Evolutionary conservation across 2,113 vertebrate species (phyloP), one percentile per base, ranked within the genome.

Genomic region (Chionomys nivalis): DNA sequence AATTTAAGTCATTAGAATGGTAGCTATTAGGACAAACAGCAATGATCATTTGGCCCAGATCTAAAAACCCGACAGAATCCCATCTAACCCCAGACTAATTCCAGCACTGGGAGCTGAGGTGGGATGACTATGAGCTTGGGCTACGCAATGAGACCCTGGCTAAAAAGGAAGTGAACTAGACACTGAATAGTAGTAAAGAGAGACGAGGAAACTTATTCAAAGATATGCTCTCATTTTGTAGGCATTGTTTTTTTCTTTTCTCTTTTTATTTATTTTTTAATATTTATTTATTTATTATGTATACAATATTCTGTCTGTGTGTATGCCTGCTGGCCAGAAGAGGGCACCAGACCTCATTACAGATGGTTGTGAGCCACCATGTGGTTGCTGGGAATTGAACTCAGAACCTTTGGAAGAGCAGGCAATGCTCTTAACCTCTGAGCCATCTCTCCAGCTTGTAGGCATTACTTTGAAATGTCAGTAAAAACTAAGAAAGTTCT

Each of bases 401-500:
- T n/a, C n/a, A n/a, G n/a, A n/a, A n/a, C n/a, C n/a, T n/a, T n/a
- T n/a, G n/a, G n/a, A n/a, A n/a, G n/a, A n/a, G n/a, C n/a, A n/a
- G n/a, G n/a, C n/a, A n/a, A n/a, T n/a, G n/a, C n/a, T n/a, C n/a
- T n/a, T n/a, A n/a, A n/a, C n/a, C n/a, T n/a, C n/a, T n/a, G n/a
- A n/a, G n/a, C n/a, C n/a, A n/a, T n/a, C n/a, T n/a, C n/a, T n/a
- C n/a, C n/a, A n/a, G n/a, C n/a, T 86, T 93, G 87, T n/a, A 93
- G 36, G 72, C 72, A 86, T 13, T 93, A 58, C 79, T 95, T 96
- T 70, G 92, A 96, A 95, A 96, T 55, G 49, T 87, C 81, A 75
- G 39, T 31, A 94, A 5, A 73, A 87, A 94, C 61, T 66, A n/a
- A 75, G 42, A 88, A 91, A 88, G 65, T 68, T 92, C 85, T 90